A percentile compares a stretch with the other conserved stretches of the same genome.
phyloP scores from a whole-genome alignment of 2,797 vertebrate species.

The Sternotherus odoratus region DNA sequence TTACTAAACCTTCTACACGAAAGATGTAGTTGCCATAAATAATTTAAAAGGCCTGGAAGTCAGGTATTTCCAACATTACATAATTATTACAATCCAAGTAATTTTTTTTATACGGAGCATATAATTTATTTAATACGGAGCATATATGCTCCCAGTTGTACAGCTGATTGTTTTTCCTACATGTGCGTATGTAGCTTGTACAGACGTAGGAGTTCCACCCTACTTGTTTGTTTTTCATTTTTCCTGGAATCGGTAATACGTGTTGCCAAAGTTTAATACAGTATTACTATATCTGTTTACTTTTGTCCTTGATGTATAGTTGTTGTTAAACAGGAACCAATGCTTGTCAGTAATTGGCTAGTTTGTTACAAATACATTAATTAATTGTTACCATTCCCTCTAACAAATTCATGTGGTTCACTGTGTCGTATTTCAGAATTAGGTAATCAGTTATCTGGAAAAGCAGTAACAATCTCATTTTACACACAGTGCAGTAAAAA shows the following conservation, averaged over 20 bases:
- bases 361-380: conserved; percentile 39
- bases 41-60: not conserved
- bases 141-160: conserved; percentile 72
- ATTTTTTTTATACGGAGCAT: conserved; percentile 62
- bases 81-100: conserved; percentile 46
- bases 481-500: conserved; percentile 53
- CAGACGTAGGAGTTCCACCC: not conserved
- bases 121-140: conserved; percentile 60
- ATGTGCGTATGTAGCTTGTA: accelerated
- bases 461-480: conserved; percentile 17
- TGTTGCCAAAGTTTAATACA: not conserved
- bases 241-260: not conserved
- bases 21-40: not conserved
- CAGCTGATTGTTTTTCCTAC: not conserved
- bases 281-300: conserved; percentile 44
- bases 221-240: conserved; percentile 64
- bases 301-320: conserved; percentile 39
- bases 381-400: not conserved
- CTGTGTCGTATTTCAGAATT: conserved; percentile 60
- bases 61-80: not conserved
- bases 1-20: conserved; percentile 8
- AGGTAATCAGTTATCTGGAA: conserved; percentile 67
- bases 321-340: conserved; percentile 38
- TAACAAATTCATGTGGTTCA: conserved; percentile 45
- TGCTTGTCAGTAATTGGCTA: conserved; percentile 58